These are phyloP conservation scores for Drosophila asahinai DNA, from an alignment of 1,140 invertebrate genomes.

Conservation along the genomic window DNA sequence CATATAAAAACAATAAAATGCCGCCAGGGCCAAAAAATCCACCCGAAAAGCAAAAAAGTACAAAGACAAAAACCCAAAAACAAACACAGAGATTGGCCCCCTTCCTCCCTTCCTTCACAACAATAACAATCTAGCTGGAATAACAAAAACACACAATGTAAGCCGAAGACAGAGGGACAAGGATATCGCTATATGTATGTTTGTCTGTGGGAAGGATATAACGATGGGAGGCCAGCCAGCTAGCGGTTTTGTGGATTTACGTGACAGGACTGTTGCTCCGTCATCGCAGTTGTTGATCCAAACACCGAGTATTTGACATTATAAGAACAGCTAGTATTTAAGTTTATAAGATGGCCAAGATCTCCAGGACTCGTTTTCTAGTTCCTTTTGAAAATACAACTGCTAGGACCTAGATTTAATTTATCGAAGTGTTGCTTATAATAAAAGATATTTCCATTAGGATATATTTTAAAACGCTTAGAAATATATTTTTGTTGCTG, in stretches of 20 bases:
- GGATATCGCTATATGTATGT: not conserved
- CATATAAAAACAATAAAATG: constrained; percentile 58
- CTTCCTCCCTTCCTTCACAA: not conserved
- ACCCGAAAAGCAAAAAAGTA: constrained; percentile 16
- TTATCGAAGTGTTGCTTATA: not conserved
- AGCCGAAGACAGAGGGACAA: constrained; percentile 18
- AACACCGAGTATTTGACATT: constrained; percentile 11
- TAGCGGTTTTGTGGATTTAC: constrained; percentile 39
- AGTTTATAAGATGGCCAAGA: not conserved
- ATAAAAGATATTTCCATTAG: too few species aligned
- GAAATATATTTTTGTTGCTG: not conserved
- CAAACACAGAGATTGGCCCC: constrained; percentile 16
- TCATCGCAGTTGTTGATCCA: constrained; percentile 16
- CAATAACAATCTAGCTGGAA: constrained; percentile 27
- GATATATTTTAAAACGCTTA: too few species aligned
- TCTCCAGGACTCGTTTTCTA: not conserved
- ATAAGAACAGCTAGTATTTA: constrained; percentile 14
- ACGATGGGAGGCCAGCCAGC: constrained; percentile 1
- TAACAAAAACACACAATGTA: constrained; percentile 22
- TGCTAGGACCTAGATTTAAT: not conserved
- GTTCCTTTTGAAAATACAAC: too few species aligned
- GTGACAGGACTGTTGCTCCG: constrained; percentile 46
- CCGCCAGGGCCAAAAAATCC: constrained; percentile 11
- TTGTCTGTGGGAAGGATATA: not conserved
- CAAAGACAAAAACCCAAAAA: constrained; percentile 19